A percentile compares a stretch with the other conserved stretches of the same genome.
These are phyloP conservation scores for Penaeus indicus DNA, from an alignment of 1,140 invertebrate genomes.

Conservation along the genomic window DNA sequence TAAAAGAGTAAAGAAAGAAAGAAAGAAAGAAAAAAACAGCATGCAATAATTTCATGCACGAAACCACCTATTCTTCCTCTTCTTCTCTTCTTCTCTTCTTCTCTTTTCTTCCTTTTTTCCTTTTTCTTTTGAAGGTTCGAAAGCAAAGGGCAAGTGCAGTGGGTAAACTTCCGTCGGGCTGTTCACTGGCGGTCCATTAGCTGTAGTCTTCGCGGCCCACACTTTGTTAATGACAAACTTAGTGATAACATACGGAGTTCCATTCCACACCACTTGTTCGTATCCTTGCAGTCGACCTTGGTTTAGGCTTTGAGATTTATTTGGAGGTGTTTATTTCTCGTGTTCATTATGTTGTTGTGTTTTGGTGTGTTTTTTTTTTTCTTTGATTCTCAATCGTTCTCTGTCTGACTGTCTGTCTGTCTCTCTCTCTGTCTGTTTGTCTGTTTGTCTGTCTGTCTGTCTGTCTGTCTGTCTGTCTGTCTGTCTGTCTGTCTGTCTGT, in stretches of 20 bases:
- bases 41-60: too few relatives aligned
- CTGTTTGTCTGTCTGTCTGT: slow-evolving; percentile 1
- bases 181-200: slow-evolving; percentile 11
- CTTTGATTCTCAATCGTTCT: not conserved
- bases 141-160: too few relatives aligned
- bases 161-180: too few relatives aligned
- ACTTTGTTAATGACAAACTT: slow-evolving; percentile 40
- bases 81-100: too few relatives aligned
- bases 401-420: not conserved
- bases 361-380: not conserved
- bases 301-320: too few relatives aligned
- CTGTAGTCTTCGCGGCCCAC: slow-evolving; percentile 13
- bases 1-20: too few relatives aligned
- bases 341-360: not conserved
- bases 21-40: too few relatives aligned
- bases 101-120: too few relatives aligned
- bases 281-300: not conserved
- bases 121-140: too few relatives aligned
- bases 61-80: too few relatives aligned
- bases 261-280: slow-evolving; percentile 2
- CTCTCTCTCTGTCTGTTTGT: not conserved
- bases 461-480: not conserved
- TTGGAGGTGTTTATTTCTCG: not conserved
- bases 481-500: slow-evolving; percentile 8
- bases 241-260: not conserved